Evolutionary conservation across 2,113 vertebrate species (phyloP), one percentile per base, ranked within the genome.

Genomic region (Phoenicopterus ruber): DNA sequence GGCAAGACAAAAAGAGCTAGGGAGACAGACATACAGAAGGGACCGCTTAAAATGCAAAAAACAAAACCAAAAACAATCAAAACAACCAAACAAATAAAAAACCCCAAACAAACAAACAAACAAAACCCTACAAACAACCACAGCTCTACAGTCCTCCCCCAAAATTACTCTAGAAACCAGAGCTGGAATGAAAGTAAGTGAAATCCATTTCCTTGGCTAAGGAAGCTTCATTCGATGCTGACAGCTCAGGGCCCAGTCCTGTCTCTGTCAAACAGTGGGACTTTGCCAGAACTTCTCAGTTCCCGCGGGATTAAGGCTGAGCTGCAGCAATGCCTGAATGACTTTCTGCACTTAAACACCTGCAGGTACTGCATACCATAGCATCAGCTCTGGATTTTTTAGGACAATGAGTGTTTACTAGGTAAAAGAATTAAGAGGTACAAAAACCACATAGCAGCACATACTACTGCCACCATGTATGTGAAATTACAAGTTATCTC

Each of bases 31-130:
- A 63, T 40, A 34, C 31, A 71, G 21, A 88, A 88, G 1, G 5
- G 28, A 57, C 1, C 0, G 0, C 5, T 66, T 40, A 78, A 65
- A 62, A 74, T 42, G 10, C 15, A 36, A 9, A 55, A 12, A 20
- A 6, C 4, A 13, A 25, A 36, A 13, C n/a, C n/a, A 26, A 5
- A 34, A 46, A 11, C 7, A n/a, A n/a, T n/a, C n/a, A n/a, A n/a
- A n/a, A n/a, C n/a, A n/a, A n/a, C n/a, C 49, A 21, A 42, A 21
- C n/a, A 69, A 31, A 55, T 17, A 22, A 34, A 26, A 44, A 9
- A 29, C 3, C 17, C 4, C 14, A 29, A 46, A 18, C 8, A 38
- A 57, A 8, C 6, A 36, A 88, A 19, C 7, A 38, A 85, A 54
- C 1, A 1, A 71, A 36, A 3, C 3, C 29, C 29, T 61, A 52